Conservation (phyloP, 2,888 invertebrate genomes). For the Pyralis farinalis region DNA sequence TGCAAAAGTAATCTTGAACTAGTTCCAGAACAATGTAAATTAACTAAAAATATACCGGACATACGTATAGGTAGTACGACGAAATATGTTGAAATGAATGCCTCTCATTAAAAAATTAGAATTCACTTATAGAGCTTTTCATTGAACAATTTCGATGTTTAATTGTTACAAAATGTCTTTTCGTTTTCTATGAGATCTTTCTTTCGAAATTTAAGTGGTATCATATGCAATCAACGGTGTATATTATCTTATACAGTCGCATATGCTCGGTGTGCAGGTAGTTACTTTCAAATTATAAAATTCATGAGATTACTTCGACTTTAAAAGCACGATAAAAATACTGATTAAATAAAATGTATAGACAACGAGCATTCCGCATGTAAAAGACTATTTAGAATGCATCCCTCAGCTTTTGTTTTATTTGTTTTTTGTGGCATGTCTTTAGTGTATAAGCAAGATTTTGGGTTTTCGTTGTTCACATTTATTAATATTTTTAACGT, state of each 20-base stretch:
- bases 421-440: constrained; percentile 2
- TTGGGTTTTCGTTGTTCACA: constrained; percentile 5
- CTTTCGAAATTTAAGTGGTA: not conserved
- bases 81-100: too few species aligned
- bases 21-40: too few species aligned
- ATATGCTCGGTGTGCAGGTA: constrained; percentile 7
- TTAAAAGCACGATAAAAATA: not conserved
- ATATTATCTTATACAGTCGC: constrained; percentile 6
- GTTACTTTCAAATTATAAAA: not conserved
- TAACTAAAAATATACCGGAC: too few species aligned
- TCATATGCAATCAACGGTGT: constrained; percentile 6
- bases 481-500: constrained; percentile 1
- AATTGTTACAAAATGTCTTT: too few species aligned
- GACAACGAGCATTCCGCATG: constrained; percentile 1
- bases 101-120: too few species aligned
- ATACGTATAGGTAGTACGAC: too few species aligned
- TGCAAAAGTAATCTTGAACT: too few species aligned
- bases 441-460: not conserved
- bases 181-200: too few species aligned
- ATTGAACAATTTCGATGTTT: too few species aligned
- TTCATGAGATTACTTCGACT: not conserved
- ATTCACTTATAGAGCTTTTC: too few species aligned
- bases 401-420: not conserved
- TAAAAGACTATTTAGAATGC: not conserved
- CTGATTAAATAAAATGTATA: not conserved